phyloP scores from a whole-genome alignment of 2,888 invertebrate species.

The Hypomecis atomaria region DNA sequence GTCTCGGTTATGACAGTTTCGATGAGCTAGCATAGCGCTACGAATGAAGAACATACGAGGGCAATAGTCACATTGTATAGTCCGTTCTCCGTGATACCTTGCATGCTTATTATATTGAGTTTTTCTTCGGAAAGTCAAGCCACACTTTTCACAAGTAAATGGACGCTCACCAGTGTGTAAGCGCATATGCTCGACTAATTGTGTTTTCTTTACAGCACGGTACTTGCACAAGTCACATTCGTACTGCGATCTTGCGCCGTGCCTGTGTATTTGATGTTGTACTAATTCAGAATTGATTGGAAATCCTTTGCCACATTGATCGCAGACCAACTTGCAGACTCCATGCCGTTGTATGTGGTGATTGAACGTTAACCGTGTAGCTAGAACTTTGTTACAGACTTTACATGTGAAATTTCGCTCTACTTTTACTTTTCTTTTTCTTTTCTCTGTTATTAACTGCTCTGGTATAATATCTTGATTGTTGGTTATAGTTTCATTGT shows the following conservation, averaged over 20 bases:
- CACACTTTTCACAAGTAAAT: slow-evolving; percentile 74
- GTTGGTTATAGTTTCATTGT: slow-evolving; percentile 14
- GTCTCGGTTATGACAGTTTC: slow-evolving; percentile 67
- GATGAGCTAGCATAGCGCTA: slow-evolving; percentile 64
- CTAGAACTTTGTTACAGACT: slow-evolving; percentile 63
- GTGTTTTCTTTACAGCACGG: slow-evolving; percentile 64
- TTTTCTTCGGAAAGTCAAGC: slow-evolving; percentile 69
- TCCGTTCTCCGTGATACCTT: slow-evolving; percentile 69
- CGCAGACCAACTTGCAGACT: slow-evolving; percentile 68
- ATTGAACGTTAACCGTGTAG: slow-evolving; percentile 58
- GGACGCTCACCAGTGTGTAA: slow-evolving; percentile 75
- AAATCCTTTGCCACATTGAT: slow-evolving; percentile 72
- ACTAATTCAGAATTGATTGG: slow-evolving; percentile 58
- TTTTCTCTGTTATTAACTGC: background rate
- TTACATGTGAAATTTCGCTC: slow-evolving; percentile 53
- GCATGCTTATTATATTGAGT: slow-evolving; percentile 72
- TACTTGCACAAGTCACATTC: slow-evolving; percentile 68
- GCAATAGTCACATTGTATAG: slow-evolving; percentile 65
- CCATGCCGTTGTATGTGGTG: slow-evolving; percentile 73
- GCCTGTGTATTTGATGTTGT: slow-evolving; percentile 63
- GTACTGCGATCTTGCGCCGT: slow-evolving; percentile 64
- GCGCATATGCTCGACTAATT: slow-evolving; percentile 68
- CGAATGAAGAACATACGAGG: slow-evolving; percentile 64
- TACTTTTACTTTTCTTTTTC: background rate
- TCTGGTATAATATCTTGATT: slow-evolving; percentile 32